Conservation (phyloP, 2,797 vertebrate species). For the Sebastes minor region DNA sequence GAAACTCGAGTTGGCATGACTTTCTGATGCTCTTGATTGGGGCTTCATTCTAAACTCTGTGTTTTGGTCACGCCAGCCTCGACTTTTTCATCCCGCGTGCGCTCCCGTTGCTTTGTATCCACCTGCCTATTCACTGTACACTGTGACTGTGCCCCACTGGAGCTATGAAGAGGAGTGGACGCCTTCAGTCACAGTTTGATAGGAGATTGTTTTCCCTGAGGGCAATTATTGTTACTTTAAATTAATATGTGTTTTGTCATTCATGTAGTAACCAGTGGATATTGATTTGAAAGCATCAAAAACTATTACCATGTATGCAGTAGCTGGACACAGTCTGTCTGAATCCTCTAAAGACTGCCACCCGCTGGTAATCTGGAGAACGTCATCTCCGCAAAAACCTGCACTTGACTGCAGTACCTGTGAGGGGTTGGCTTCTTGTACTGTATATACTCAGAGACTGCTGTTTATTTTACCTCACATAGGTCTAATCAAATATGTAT, state of each 20-base stretch:
- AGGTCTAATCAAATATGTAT: constrained; percentile 61
- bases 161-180: constrained; percentile 37
- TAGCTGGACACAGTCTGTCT: constrained; percentile 61
- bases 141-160: constrained; percentile 68
- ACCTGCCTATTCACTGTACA: constrained; percentile 65
- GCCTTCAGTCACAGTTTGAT: constrained; percentile 43
- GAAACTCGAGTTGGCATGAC: constrained; percentile 31
- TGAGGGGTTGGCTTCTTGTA: constrained; percentile 52
- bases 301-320: constrained; percentile 64
- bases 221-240: constrained; percentile 53
- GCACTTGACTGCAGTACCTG: constrained; percentile 47
- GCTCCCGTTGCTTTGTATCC: constrained; percentile 53
- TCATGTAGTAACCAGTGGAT: constrained; percentile 66
- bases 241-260: constrained; percentile 60
- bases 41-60: constrained; percentile 47
- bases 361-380: constrained; percentile 58
- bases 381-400: constrained; percentile 36
- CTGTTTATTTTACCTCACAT: constrained; percentile 76
- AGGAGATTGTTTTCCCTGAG: constrained; percentile 30
- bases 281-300: constrained; percentile 61
- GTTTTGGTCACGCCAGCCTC: constrained; percentile 43
- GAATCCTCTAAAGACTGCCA: constrained; percentile 68
- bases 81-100: constrained; percentile 39
- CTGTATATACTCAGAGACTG: constrained; percentile 75
- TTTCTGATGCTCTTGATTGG: constrained; percentile 20